Base-by-base conservation (phyloP, 2,797 vertebrate species). In the Enteromius treurensis region DNA sequence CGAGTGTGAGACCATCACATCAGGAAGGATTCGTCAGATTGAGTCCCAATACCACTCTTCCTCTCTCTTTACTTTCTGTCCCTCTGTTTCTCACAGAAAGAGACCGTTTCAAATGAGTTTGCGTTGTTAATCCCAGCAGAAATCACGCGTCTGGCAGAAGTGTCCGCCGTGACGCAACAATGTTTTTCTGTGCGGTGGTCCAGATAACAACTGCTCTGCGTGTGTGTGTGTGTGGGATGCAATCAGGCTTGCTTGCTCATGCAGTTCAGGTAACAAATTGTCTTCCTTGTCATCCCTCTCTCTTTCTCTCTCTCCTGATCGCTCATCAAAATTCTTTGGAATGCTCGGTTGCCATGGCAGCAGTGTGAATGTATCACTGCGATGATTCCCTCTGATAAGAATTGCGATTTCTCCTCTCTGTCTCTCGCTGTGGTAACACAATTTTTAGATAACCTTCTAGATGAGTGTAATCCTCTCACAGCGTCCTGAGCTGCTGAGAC, bases 301-400 rank as follows among this genome's bases (percentile, higher is more conserved):
- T 89, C 91, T 91, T 86, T 90, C 91, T 91, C 88, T 91, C 69
- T 90, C 90, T 92, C 90, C 92, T 91, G 42, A 64, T 65, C 91
- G 91, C 93, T 93, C 92, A 95, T 95, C 93, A 94, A 91, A 92
- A 94, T 94, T 93, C 91, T 92, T 93, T 91, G 90, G 92, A 94
- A 92, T 92, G 92, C 89, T 87, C 91, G 88, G 95, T 95, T 95
- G 93, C 94, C 93, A 95, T 95, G 93, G 94, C 83, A 95, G 91
- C 94, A 91, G 91, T 90, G 92, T 92, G 91, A 93, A 93, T 91
- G 88, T 93, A 91, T 90, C 84, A 86, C 90, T 85, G 87, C 80
- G 87, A 90, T 88, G 77, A 86, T 84, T 84, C 84, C 47, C 34
- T 87, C 78, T 88, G 88, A 89, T 88, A 88, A 85, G 47, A 73